A percentile compares a stretch with the other conserved stretches of the same genome.
phyloP scores from a whole-genome alignment of 2,888 invertebrate species.

The Amblyjoppa fuscipennis region DNA sequence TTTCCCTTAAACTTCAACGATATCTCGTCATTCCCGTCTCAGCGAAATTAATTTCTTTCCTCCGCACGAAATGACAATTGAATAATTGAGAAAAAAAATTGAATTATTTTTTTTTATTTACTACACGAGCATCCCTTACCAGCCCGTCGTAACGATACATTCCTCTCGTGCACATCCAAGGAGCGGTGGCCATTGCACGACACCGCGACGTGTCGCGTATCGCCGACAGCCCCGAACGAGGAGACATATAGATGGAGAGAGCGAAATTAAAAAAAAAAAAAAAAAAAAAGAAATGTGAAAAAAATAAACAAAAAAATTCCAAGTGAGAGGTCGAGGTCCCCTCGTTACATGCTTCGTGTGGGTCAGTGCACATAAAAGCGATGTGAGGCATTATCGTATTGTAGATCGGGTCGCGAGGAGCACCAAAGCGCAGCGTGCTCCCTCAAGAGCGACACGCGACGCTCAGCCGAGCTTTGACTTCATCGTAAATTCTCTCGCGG shows the following conservation, averaged over 20 bases:
- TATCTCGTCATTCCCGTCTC: too few species aligned
- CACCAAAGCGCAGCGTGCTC: conserved; percentile 50
- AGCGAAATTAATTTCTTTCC: too few species aligned
- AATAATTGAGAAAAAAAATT: not conserved
- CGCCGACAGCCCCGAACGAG: conserved; percentile 26
- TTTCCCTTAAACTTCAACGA: too few species aligned
- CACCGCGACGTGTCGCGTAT: conserved; percentile 24
- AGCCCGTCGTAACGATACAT: not conserved
- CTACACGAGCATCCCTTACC: not conserved
- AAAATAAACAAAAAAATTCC: conserved; percentile 23
- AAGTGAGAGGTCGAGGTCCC: conserved; percentile 38
- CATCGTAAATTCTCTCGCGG: conserved; percentile 70
- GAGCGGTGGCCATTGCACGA: conserved; percentile 50
- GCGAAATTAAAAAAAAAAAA: too few species aligned
- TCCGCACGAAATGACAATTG: not conserved
- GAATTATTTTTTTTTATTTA: too few species aligned
- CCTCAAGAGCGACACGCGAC: conserved; percentile 69
- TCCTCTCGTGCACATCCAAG: not conserved
- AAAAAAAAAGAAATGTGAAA: not conserved
- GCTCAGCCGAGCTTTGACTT: conserved; percentile 68
- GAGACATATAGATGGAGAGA: conserved; percentile 5
- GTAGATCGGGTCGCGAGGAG: conserved; percentile 61
- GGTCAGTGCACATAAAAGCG: conserved; percentile 73
- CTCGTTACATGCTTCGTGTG: conserved; percentile 68
- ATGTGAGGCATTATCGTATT: conserved; percentile 69